phyloP scores from a whole-genome alignment of 2,797 vertebrate genomes.

The Enteromius mattozi region DNA sequence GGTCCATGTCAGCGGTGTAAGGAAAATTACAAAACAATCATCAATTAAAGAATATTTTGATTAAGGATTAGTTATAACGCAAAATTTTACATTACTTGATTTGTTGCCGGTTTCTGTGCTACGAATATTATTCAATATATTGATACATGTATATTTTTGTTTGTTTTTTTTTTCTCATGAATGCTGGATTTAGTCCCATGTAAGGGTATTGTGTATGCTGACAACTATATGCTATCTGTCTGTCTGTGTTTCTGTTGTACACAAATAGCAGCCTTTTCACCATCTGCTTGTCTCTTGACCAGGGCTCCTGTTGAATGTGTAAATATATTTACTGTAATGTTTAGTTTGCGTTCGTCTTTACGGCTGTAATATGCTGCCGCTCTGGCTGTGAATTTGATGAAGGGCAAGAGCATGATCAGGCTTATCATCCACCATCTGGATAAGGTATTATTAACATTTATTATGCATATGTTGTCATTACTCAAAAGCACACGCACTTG shows the following conservation, averaged over 20 bases:
- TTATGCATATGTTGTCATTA: slow-evolving; percentile 17
- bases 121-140: background rate
- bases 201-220: slow-evolving; percentile 1
- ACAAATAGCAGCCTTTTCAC: slow-evolving; percentile 33
- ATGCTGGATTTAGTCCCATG: slow-evolving; percentile 13
- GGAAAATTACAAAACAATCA: background rate
- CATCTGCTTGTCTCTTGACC: slow-evolving; percentile 57
- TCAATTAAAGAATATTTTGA: background rate
- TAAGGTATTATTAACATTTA: slow-evolving; percentile 37
- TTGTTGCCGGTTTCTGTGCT: background rate
- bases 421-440: slow-evolving; percentile 41
- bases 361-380: background rate
- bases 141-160: background rate
- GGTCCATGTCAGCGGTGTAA: background rate
- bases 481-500: background rate
- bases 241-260: slow-evolving; percentile 36
- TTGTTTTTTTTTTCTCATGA: background rate
- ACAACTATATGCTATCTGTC: slow-evolving; percentile 31
- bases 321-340: slow-evolving; percentile 61
- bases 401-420: background rate
- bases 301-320: slow-evolving; percentile 63
- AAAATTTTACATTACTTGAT: background rate
- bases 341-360: slow-evolving; percentile 32
- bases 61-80: background rate
- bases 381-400: slow-evolving; percentile 16